These are phyloP conservation scores for Arge pagana DNA, from an alignment of 2,888 invertebrate species.

Conservation along the genomic window DNA sequence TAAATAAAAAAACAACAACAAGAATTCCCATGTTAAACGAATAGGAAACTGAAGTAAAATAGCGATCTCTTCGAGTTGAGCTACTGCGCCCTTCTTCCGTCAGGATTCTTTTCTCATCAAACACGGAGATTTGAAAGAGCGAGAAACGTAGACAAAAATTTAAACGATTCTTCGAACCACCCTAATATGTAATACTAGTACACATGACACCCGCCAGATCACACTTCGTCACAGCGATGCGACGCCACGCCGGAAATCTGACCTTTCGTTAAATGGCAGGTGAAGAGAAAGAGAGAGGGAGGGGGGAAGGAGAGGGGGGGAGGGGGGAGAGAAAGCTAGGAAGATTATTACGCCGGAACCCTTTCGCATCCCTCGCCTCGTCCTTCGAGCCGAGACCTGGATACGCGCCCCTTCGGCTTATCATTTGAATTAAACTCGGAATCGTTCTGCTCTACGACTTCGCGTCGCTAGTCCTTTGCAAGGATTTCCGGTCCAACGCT, in stretches of 20 bases:
- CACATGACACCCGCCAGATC: conserved; percentile 7
- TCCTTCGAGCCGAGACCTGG: too few relatives aligned
- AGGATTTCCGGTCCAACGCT: conserved; percentile 26
- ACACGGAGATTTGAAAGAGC: conserved; percentile 1
- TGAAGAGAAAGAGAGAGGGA: not conserved
- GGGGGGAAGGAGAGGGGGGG: not conserved
- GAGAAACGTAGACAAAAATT: too few relatives aligned
- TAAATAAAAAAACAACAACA: too few relatives aligned
- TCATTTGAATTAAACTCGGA: conserved; percentile 9
- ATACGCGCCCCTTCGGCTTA: not conserved
- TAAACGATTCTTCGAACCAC: too few relatives aligned
- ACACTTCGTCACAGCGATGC: not conserved
- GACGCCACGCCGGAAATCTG: conserved; percentile 7
- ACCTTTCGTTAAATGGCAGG: conserved; percentile 11
- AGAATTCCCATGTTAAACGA: too few relatives aligned
- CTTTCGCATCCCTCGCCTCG: too few relatives aligned
- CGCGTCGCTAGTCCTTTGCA: conserved; percentile 5
- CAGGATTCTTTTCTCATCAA: not conserved
- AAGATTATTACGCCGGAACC: not conserved
- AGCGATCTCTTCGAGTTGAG: not conserved
- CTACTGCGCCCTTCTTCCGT: not conserved
- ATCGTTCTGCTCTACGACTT: not conserved
- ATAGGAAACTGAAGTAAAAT: too few relatives aligned
- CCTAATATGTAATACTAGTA: too few relatives aligned
- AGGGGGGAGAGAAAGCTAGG: too few relatives aligned